A percentile compares a stretch with the other conserved stretches of the same genome.
Conservation (phyloP, 2,797 vertebrate genomes). For the Hirundo rustica region DNA sequence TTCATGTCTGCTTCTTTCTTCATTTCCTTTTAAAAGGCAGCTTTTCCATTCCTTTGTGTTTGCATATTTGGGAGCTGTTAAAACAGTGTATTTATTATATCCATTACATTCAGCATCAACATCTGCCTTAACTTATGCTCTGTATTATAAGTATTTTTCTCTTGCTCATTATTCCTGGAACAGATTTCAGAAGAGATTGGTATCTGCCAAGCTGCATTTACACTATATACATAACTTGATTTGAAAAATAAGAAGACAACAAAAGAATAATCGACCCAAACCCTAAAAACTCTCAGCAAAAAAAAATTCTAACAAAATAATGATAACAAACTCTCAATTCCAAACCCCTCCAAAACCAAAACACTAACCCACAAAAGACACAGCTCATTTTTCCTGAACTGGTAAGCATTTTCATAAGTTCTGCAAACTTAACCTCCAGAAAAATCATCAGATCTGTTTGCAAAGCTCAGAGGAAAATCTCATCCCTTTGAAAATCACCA, state of each 20-base stretch:
- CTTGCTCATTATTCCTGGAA: not conserved
- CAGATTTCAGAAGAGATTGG: not conserved
- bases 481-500: not conserved
- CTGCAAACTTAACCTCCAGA: not conserved
- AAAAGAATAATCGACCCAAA: not conserved
- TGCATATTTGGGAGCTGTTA: not conserved
- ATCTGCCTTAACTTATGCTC: not conserved
- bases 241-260: not conserved
- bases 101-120: not conserved
- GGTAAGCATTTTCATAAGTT: not conserved
- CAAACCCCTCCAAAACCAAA: not conserved
- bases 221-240: not conserved
- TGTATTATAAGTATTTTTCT: not conserved
- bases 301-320: not conserved
- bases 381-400: not conserved
- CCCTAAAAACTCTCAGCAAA: not conserved
- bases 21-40: not conserved
- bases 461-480: not conserved
- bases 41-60: not conserved
- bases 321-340: too few species aligned
- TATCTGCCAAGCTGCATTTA: not conserved
- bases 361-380: not conserved
- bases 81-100: not conserved
- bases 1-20: conserved; percentile 3
- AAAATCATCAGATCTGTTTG: not conserved